Percentiles rank a stretch among this genome's conserved stretches.
Evolutionary conservation across 2,113 vertebrate species (phyloP).

Genomic region (Cervus canadensis): DNA sequence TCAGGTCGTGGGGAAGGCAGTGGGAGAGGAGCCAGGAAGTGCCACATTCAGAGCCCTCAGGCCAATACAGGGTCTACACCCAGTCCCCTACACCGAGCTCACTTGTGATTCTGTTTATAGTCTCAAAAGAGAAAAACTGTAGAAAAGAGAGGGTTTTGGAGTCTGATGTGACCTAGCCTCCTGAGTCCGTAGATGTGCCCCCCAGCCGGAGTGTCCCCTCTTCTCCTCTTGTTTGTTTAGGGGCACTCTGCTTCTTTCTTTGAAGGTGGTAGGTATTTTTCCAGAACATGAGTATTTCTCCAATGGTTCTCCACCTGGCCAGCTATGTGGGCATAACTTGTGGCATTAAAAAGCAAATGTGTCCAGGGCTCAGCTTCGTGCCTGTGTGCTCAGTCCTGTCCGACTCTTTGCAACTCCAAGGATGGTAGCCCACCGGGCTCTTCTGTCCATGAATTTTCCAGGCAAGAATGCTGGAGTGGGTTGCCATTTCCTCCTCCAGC

Average conservation of each 20-base stretch:
- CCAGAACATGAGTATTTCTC: neutral
- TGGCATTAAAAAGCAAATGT: too few relatives aligned
- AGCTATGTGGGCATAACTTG: neutral
- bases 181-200: neutral
- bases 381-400: neutral
- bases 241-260: neutral
- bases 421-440: neutral
- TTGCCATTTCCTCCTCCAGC: neutral
- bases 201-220: too few relatives aligned
- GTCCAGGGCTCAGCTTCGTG: neutral
- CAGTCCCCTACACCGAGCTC: rapidly evolving
- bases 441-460: neutral
- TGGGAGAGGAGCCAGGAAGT: neutral
- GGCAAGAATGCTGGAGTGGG: neutral
- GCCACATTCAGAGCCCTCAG: rapidly evolving
- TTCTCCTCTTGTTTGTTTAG: neutral
- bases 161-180: rapidly evolving
- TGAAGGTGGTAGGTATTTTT: neutral
- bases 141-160: neutral
- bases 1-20: neutral
- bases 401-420: neutral
- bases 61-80: neutral
- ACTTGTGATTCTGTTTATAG: neutral
- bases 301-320: neutral
- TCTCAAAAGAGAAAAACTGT: neutral